Conservation (phyloP, 2,888 invertebrate species). For the Agrotis segetum region DNA sequence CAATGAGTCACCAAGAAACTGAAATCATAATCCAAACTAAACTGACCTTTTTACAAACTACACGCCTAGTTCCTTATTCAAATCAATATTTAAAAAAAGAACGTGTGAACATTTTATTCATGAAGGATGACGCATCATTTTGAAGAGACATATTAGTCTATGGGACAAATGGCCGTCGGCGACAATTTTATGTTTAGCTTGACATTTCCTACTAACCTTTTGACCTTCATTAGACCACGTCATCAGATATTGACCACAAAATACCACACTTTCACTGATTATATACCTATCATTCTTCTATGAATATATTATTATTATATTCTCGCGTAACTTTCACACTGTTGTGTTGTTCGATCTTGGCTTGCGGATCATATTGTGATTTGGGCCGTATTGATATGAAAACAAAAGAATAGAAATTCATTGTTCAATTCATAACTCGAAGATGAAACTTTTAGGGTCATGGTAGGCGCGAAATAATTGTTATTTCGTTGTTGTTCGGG, state of each 20-base stretch:
- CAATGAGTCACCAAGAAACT: constrained; percentile 26
- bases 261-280: constrained; percentile 53
- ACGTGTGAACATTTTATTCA: constrained; percentile 28
- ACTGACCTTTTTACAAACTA: constrained; percentile 33
- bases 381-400: constrained; percentile 5
- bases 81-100: constrained; percentile 3
- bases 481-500: too few relatives aligned
- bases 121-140: constrained; percentile 23
- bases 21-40: constrained; percentile 36
- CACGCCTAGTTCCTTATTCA: constrained; percentile 28
- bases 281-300: constrained; percentile 47
- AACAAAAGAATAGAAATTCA: constrained; percentile 40
- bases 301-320: constrained; percentile 50
- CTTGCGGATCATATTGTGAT: constrained; percentile 19
- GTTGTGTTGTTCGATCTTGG: constrained; percentile 23
- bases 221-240: constrained; percentile 38
- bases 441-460: not conserved
- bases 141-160: constrained; percentile 1
- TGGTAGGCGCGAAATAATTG: not conserved
- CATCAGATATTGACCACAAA: constrained; percentile 43
- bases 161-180: constrained; percentile 25
- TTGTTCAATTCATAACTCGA: not conserved
- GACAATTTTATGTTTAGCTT: constrained; percentile 39
- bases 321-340: constrained; percentile 44
- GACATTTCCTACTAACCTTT: constrained; percentile 49